These are phyloP conservation scores for Uropsilus gracilis DNA, from an alignment of 2,113 vertebrate species.

Conservation along the genomic window DNA sequence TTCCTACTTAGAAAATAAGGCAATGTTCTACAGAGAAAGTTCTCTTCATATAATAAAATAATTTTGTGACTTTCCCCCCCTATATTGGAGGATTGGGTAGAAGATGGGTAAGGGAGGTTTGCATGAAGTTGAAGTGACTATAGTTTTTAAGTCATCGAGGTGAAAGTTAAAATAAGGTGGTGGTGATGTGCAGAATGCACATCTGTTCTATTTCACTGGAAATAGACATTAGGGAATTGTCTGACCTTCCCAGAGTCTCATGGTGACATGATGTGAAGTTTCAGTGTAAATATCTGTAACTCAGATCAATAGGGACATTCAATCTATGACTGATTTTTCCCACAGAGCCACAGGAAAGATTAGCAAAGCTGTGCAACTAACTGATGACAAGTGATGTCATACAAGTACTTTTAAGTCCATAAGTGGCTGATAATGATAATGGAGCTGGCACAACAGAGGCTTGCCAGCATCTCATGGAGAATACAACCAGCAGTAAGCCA, in stretches of 20 bases:
- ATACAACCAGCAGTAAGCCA: background rate
- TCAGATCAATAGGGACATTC: background rate
- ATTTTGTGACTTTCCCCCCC: background rate
- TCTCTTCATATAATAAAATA: conserved; percentile 6
- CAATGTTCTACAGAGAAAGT: background rate
- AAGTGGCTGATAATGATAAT: background rate
- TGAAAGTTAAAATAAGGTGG: background rate
- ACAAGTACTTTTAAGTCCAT: background rate
- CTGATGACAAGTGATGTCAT: background rate
- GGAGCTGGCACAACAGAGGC: background rate
- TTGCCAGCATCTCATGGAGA: background rate
- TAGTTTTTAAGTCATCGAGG: background rate
- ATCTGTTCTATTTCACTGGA: background rate
- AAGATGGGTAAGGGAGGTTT: background rate
- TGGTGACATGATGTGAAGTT: background rate
- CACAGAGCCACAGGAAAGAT: background rate
- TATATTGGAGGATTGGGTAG: background rate
- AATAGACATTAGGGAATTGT: background rate
- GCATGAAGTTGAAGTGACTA: background rate
- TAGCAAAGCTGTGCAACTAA: background rate
- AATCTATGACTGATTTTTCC: background rate
- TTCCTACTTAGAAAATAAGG: background rate
- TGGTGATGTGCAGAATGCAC: background rate
- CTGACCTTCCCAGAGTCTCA: background rate
- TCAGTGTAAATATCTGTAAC: background rate